Percentiles rank a stretch among this genome's conserved stretches.
Evolutionary conservation across 2,113 vertebrate species (phyloP).

Genomic region (Micronycteris hirsuta): DNA sequence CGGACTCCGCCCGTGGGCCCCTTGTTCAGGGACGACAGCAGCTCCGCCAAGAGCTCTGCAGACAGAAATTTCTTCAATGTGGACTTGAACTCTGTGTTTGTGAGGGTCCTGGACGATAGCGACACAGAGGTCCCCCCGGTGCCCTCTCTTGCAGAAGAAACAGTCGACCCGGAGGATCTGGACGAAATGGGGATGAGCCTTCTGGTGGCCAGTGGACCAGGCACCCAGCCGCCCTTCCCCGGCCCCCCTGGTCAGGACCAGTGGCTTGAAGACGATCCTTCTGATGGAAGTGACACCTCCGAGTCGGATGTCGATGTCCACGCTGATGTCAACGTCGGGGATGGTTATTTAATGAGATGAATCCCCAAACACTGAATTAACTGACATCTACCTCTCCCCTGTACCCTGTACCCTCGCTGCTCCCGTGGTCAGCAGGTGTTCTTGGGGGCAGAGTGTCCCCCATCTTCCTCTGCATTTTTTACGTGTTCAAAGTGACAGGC

Average conservation of each 20-base stretch:
- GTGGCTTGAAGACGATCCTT: background rate
- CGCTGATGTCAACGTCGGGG: accelerated
- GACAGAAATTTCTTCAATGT: constrained; percentile 73
- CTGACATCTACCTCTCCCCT: background rate
- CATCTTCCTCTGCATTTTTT: background rate
- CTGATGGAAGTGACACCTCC: constrained; percentile 46
- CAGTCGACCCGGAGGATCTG: background rate
- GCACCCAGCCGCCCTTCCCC: background rate
- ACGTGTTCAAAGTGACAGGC: background rate
- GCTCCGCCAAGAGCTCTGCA: background rate
- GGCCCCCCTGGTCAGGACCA: background rate
- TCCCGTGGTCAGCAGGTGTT: background rate
- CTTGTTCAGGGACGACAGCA: background rate
- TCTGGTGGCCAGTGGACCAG: background rate
- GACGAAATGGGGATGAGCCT: background rate
- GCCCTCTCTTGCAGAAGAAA: background rate
- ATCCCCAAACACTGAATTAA: background rate
- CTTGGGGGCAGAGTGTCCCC: accelerated
- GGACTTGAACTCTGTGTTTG: constrained; percentile 70
- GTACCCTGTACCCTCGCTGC: background rate
- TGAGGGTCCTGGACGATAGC: constrained; percentile 47
- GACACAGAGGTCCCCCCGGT: background rate
- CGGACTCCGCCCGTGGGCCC: accelerated
- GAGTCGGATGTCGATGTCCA: constrained; percentile 31
- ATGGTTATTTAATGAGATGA: constrained; percentile 80